Percentiles rank a stretch among this genome's conserved stretches.
phyloP scores from a whole-genome alignment of 1,140 invertebrate species.

The Dinoponera quadriceps region DNA sequence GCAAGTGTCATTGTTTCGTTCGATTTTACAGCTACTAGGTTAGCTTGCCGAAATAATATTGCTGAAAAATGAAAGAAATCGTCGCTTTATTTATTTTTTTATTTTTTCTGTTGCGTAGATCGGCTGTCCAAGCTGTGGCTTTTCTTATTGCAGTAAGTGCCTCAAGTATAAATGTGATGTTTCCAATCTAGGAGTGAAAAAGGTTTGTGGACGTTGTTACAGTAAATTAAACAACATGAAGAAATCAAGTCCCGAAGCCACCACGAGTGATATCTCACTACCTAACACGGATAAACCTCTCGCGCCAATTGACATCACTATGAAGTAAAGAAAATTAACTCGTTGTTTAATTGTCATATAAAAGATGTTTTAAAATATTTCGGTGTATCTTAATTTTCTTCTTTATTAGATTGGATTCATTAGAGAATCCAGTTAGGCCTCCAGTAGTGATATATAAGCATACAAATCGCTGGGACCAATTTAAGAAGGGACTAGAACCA shows the following conservation, averaged over 20 bases:
- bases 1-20: slow-evolving; percentile 65
- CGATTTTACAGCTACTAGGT: slow-evolving; percentile 54
- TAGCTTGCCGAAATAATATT: slow-evolving; percentile 13
- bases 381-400: background rate
- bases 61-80: background rate
- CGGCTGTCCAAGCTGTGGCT: slow-evolving; percentile 82
- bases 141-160: slow-evolving; percentile 83
- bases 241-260: slow-evolving; percentile 54
- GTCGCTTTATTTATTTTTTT: slow-evolving; percentile 5
- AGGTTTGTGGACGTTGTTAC: slow-evolving; percentile 81
- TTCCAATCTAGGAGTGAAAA: slow-evolving; percentile 74
- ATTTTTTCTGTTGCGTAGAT: slow-evolving; percentile 71
- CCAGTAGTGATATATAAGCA: slow-evolving; percentile 83
- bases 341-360: background rate
- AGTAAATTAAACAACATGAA: slow-evolving; percentile 72
- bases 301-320: slow-evolving; percentile 78
- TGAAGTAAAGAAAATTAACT: slow-evolving; percentile 72
- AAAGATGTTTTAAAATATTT: background rate
- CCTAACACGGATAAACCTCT: slow-evolving; percentile 58
- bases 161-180: slow-evolving; percentile 82
- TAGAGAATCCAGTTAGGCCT: slow-evolving; percentile 82
- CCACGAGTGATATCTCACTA: background rate
- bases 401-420: slow-evolving; percentile 76
- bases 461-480: slow-evolving; percentile 77
- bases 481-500: slow-evolving; percentile 80